A percentile compares a stretch with the other conserved stretches of the same genome.
Evolutionary conservation across 2,888 invertebrate species (phyloP).

Genomic region (Empis livida): DNA sequence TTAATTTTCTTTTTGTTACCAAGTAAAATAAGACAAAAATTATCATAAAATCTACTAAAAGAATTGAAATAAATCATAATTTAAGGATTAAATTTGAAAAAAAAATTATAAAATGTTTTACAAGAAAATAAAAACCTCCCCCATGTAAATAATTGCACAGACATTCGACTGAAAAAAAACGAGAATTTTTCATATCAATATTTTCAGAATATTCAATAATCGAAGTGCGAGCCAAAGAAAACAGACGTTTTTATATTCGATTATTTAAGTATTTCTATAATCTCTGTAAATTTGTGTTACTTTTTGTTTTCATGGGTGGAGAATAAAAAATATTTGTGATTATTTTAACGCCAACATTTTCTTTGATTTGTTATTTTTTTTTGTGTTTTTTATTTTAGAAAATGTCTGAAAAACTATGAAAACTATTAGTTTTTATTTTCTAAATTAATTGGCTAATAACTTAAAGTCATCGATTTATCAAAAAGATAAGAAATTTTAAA

Average conservation of each 20-base stretch:
- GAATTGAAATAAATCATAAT: background rate
- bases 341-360: slow-evolving; percentile 31
- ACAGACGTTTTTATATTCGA: background rate
- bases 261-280: background rate
- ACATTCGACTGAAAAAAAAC: slow-evolving; percentile 1
- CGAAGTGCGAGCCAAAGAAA: background rate
- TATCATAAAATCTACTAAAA: background rate
- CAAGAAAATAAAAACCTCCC: slow-evolving; percentile 14
- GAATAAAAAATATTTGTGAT: no score
- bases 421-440: no score
- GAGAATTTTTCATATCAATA: no score
- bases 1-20: no score
- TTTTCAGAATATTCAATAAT: background rate
- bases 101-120: background rate
- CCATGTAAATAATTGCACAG: slow-evolving; percentile 19
- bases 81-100: background rate
- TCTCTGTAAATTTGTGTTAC: no score
- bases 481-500: no score
- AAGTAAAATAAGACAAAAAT: background rate
- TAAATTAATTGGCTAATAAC: no score
- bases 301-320: background rate
- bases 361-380: no score
- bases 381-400: slow-evolving; percentile 17
- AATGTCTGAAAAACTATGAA: no score
- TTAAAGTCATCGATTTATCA: no score